These are phyloP conservation scores for Diloba caeruleocephala DNA, from an alignment of 2,888 invertebrate genomes.

Conservation along the genomic window DNA sequence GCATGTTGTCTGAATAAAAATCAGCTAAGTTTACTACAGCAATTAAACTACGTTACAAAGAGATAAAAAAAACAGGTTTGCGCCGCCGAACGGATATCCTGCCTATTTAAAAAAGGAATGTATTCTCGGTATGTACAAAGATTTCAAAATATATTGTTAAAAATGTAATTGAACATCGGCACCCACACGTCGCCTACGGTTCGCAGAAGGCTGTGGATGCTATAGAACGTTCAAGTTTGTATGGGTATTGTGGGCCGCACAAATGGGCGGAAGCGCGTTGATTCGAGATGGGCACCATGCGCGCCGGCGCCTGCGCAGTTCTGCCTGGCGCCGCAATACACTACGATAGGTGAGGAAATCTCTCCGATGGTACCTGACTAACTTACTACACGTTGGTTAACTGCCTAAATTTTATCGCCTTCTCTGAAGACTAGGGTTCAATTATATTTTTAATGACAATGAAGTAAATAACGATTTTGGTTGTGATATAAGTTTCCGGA, in stretches of 20 bases:
- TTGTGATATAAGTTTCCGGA: background rate
- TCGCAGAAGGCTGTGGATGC: conserved; percentile 75
- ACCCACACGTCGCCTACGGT: conserved; percentile 82
- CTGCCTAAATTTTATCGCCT: conserved; percentile 51
- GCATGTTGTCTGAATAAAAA: background rate
- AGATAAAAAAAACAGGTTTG: conserved; percentile 1
- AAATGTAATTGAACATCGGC: conserved; percentile 72
- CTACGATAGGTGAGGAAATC: conserved; percentile 82
- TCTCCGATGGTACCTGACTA: conserved; percentile 64
- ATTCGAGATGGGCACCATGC: conserved; percentile 57
- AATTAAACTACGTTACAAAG: background rate
- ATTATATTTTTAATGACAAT: background rate
- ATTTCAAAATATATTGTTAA: conserved; percentile 70
- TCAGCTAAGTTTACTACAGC: background rate
- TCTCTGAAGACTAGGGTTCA: conserved; percentile 39
- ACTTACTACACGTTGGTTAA: background rate
- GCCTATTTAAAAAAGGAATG: conserved; percentile 29
- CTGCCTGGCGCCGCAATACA: conserved; percentile 73
- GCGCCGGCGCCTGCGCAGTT: conserved; percentile 77
- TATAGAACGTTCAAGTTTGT: conserved; percentile 58
- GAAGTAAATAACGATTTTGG: background rate
- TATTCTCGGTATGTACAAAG: conserved; percentile 26
- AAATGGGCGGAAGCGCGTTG: conserved; percentile 79
- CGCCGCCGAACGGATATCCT: conserved; percentile 35
- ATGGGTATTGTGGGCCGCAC: conserved; percentile 82